phyloP scores from a whole-genome alignment of 2,797 vertebrate genomes.

The Peromyscus nudipes region DNA sequence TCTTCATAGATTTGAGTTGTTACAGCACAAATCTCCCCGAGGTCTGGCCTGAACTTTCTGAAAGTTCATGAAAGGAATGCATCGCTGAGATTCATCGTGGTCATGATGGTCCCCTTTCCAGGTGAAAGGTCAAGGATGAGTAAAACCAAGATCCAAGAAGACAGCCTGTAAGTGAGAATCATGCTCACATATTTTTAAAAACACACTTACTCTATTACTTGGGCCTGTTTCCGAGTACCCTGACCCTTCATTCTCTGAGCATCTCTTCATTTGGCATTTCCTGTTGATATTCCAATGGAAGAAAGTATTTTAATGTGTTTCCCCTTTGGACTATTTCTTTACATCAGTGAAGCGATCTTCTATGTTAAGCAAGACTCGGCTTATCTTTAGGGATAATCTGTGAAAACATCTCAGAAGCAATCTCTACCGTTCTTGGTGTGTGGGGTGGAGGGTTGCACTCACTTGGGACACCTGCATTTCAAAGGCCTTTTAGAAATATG shows the following conservation, averaged over 20 bases:
- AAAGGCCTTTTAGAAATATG: background rate
- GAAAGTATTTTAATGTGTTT: conserved; percentile 48
- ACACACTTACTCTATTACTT: conserved; percentile 28
- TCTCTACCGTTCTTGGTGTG: background rate
- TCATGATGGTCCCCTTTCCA: background rate
- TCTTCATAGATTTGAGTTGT: background rate
- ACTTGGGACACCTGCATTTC: background rate
- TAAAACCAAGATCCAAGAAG: background rate
- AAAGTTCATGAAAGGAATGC: conserved; percentile 2
- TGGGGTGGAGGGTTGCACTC: background rate
- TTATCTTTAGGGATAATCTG: background rate
- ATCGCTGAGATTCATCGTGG: conserved; percentile 16
- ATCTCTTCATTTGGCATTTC: conserved; percentile 47
- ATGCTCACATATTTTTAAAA: background rate
- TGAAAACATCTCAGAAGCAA: conserved; percentile 41
- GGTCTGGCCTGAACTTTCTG: background rate
- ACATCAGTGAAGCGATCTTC: conserved; percentile 33
- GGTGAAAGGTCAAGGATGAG: conserved; percentile 37
- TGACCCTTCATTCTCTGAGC: background rate
- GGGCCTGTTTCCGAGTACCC: background rate
- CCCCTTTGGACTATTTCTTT: background rate
- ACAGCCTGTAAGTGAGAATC: background rate
- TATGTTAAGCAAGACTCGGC: conserved; percentile 14
- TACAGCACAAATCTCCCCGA: background rate
- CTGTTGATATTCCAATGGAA: background rate